phyloP scores from a whole-genome alignment of 2,888 invertebrate species.

The Polia nebulosa region DNA sequence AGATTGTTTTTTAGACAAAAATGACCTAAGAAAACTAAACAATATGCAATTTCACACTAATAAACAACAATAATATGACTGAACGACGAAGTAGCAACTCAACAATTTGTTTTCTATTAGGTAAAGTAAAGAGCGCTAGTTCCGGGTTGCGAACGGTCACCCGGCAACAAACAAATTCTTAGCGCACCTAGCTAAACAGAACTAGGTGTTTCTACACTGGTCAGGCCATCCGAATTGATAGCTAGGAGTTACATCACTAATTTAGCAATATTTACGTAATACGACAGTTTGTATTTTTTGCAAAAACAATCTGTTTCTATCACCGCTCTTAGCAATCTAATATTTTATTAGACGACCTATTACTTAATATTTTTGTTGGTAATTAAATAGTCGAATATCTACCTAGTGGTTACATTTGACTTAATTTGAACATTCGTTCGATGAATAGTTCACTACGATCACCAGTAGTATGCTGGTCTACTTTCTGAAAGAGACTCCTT shows the following conservation, averaged over 20 bases:
- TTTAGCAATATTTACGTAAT: slow-evolving; percentile 67
- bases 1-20: background rate
- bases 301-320: slow-evolving; percentile 53
- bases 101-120: slow-evolving; percentile 45
- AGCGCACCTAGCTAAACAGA: slow-evolving; percentile 71
- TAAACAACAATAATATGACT: slow-evolving; percentile 21
- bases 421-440: slow-evolving; percentile 12
- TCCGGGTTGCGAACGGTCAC: slow-evolving; percentile 65
- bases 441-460: background rate
- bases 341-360: slow-evolving; percentile 39
- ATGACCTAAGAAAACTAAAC: background rate
- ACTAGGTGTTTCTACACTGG: slow-evolving; percentile 58
- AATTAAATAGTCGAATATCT: slow-evolving; percentile 10
- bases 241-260: slow-evolving; percentile 54
- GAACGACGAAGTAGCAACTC: slow-evolving; percentile 5
- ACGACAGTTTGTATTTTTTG: slow-evolving; percentile 57
- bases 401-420: background rate
- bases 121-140: slow-evolving; percentile 37
- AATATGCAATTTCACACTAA: slow-evolving; percentile 12
- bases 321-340: slow-evolving; percentile 6
- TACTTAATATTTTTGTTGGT: slow-evolving; percentile 26
- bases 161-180: slow-evolving; percentile 59
- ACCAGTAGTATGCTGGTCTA: background rate
- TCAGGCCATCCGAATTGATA: slow-evolving; percentile 59
- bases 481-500: background rate